Conservation (phyloP, 2,888 invertebrate genomes). For the Eilema sororculum region DNA sequence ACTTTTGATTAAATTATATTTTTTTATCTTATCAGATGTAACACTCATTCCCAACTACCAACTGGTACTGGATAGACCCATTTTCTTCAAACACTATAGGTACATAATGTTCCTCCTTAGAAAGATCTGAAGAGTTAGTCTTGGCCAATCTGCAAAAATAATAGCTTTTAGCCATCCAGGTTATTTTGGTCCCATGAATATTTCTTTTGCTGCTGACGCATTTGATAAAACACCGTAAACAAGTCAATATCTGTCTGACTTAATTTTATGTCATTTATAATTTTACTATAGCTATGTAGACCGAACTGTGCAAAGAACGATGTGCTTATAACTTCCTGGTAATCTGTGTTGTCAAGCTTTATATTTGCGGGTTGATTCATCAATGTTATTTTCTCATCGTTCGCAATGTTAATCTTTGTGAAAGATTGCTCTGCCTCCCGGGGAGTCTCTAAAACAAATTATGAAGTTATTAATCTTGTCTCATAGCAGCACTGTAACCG, state of each 20-base stretch:
- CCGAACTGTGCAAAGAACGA: slow-evolving; percentile 21
- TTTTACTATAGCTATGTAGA: slow-evolving; percentile 23
- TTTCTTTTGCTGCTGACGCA: slow-evolving; percentile 16
- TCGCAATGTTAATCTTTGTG: slow-evolving; percentile 51
- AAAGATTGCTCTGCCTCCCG: slow-evolving; percentile 46
- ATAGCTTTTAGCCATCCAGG: background rate
- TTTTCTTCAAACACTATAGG: background rate
- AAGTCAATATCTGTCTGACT: slow-evolving; percentile 11
- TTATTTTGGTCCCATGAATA: slow-evolving; percentile 13
- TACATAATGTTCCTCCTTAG: background rate
- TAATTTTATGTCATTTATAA: background rate
- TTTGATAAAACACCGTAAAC: slow-evolving; percentile 12
- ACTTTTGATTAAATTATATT: too few species aligned
- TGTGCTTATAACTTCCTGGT: slow-evolving; percentile 33
- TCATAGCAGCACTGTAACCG: slow-evolving; percentile 18
- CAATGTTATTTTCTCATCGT: slow-evolving; percentile 33
- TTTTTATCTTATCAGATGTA: too few species aligned
- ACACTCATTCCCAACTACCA: too few species aligned
- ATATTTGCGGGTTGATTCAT: slow-evolving; percentile 53
- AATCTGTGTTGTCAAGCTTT: slow-evolving; percentile 33
- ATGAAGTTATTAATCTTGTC: slow-evolving; percentile 28
- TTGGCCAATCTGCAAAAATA: background rate
- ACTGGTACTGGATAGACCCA: background rate
- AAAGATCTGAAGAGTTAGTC: background rate
- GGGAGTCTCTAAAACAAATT: slow-evolving; percentile 39